Conservation (phyloP, 2,888 invertebrate species). For the Orthosia gothica region DNA sequence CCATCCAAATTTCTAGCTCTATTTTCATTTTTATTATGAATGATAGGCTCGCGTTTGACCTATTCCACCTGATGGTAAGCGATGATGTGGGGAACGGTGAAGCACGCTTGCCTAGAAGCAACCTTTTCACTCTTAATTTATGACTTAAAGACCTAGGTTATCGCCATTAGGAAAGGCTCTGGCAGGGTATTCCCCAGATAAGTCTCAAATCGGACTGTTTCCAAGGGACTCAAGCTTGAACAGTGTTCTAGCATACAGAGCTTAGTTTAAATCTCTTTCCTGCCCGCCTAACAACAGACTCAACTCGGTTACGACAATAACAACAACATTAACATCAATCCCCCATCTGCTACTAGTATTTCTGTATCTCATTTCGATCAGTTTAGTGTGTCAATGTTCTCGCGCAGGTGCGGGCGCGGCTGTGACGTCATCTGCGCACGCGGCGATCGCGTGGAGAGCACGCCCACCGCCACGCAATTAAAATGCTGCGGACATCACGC, state of each 20-base stretch:
- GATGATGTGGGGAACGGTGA: too few species aligned
- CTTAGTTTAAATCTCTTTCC: neutral
- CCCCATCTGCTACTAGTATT: slow-evolving; percentile 8
- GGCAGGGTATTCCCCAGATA: too few species aligned
- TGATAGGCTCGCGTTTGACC: too few species aligned
- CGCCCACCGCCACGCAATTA: slow-evolving; percentile 66
- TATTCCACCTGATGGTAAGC: too few species aligned
- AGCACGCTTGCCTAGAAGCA: too few species aligned
- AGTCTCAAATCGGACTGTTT: too few species aligned
- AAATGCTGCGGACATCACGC: slow-evolving; percentile 52
- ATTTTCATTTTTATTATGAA: too few species aligned
- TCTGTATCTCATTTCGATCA: slow-evolving; percentile 40
- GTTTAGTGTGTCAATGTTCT: slow-evolving; percentile 70
- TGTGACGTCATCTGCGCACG: slow-evolving; percentile 71
- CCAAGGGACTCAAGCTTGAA: neutral
- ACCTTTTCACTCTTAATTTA: too few species aligned
- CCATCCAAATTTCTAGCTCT: too few species aligned
- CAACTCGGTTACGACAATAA: neutral
- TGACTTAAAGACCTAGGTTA: too few species aligned
- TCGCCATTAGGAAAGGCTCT: too few species aligned
- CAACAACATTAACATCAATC: slow-evolving; percentile 23
- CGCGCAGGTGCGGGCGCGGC: slow-evolving; percentile 67
- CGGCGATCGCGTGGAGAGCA: slow-evolving; percentile 64
- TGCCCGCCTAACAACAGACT: neutral
- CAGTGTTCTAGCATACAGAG: neutral